Evolutionary conservation across 2,888 invertebrate genomes (phyloP), one percentile per base, ranked within the genome.

Genomic region (Amphipyra tragopoginis): DNA sequence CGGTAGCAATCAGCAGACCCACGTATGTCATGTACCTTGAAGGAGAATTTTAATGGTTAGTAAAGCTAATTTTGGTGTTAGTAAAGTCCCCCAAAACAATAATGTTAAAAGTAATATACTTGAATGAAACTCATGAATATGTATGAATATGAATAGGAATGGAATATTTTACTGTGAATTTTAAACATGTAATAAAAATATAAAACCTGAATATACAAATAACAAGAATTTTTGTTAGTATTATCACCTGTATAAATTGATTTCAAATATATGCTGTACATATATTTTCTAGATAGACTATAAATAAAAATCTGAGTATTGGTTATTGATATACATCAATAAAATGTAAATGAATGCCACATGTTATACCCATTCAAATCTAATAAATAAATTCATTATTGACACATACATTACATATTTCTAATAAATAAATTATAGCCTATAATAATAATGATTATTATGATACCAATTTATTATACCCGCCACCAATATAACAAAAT

Each of bases 1-100:
- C 97, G 0, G 98, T 98, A 38, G 98, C 97, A 43, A 98, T 90
- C 80, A 98, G 97, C 43, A 98, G 95, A 3, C 98, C 98, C 44
- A 97, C 91, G 86, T 98, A 98, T 5, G 98, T 98, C 75, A 97
- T 92, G 90, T 98, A 98, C 85, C 98, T 94, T 66, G 6, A 86
- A 89, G 11, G n/a, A 64, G 2, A 58, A 54, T 5, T 10, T 13
- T 34, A n/a, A 13, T 14, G 29, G 21, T 63, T 21, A 63, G 8
- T 13, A 10, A 43, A 42, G 8, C 0, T 26, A 9, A 14, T 39
- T 6, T 13, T 29, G 3, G 4, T 7, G 5, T 40, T 33, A 8
- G 15, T 14, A 13, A 26, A 11, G 21, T 21, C 0, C 36, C 67
- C 72, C 66, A 52, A n/a, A 42, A 68, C 36, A 5, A 36, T 8